Evolutionary conservation across 2,888 invertebrate species (phyloP), one percentile per base, ranked within the genome.

Genomic region (Liposcelis brunnea): DNA sequence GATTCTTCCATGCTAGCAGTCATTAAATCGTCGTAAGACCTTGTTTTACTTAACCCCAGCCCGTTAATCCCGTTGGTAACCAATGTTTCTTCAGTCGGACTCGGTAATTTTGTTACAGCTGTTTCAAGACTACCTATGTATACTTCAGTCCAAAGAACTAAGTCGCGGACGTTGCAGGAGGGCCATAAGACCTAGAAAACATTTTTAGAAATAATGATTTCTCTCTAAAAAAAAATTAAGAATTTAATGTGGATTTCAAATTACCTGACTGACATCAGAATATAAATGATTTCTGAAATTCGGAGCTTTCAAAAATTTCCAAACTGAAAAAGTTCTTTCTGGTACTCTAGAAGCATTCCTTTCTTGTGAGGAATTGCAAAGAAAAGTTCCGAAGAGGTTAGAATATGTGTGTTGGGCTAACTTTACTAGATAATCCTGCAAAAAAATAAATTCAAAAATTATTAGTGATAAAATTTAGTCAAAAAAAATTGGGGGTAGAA

Each of bases 321-420:
- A 95, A 46, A 93, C 83, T 14, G 85, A 83, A 60, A 84, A 83
- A 3, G 81, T 77, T 52, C 73, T 69, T 50, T 78, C 79, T 43
- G 68, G 65, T 49, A 78, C 73, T 46, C 77, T 72, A 51, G 72
- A 64, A 47, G 72, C 72, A 43, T 64, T 61, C 33, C 87, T 74
- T 63, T 86, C 85, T 55, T 77, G 76, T 44, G 73, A 67, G 34
- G 80, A 75, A 71, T 95, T 94, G 67, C 87, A 91, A 53, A 95
- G 72, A 71, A 97, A 97, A 54, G 93, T 94, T 54, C 95, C 95
- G 69, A 93, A 97, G 59, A 97, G 74, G 64, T 91, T 89, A 49
- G 95, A 93, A 66, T 94, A 90, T 43, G 84, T 81, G 67, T 97
- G 97, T 53, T 93, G 90, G 2, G 83, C 89, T 57, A 97, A 69